Base-by-base conservation (phyloP, 2,113 vertebrate species). In the Chelonoidis abingdonii region DNA sequence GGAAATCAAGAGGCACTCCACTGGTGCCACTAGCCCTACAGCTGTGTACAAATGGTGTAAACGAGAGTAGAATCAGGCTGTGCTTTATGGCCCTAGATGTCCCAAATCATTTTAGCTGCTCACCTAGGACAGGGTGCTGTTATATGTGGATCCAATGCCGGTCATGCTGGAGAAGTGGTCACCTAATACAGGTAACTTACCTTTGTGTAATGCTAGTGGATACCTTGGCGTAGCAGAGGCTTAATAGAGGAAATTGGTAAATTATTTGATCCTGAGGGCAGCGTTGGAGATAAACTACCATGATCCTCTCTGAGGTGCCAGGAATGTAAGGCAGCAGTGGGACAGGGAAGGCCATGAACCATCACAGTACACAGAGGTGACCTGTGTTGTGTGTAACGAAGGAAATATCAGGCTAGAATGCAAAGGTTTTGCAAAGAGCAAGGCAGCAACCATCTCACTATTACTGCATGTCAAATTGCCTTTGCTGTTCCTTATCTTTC, bases 401-500 rank as follows among this genome's bases (percentile, higher is more conserved):
- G 69, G 78, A 88, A 92, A 76, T 50, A 38, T 22, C 59, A 83
- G 76, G 52, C 38, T 88, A 62, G 88, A 44, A 65, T n/a, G 86
- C 89, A 88, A 47, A 95, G 54, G 38, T 86, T 89, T 88, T 83
- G 65, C 52, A 83, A 78, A 24, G 83, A 93, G 52, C 89, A 90
- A 87, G 52, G 80, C 75, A 88, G 83, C 79, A 93, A 50, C 86
- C 87, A 88, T 83, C 78, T 90, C 50, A 50, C n/a, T 82, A 84
- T 65, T 88, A 56, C 83, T 50, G 72, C 11, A 82, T 17, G 6
- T 86, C 54, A 92, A 91, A 89, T 85, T 95, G 62, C 78, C 75
- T 96, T 96, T 92, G 69, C 92, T 82, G 17, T 53, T 92, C 31
- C 94, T 95, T 93, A 95, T 75, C 89, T 93, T 96, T 95, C 86